Conservation (phyloP, 2,113 vertebrate genomes). For the Protomyctophum bolini region DNA sequence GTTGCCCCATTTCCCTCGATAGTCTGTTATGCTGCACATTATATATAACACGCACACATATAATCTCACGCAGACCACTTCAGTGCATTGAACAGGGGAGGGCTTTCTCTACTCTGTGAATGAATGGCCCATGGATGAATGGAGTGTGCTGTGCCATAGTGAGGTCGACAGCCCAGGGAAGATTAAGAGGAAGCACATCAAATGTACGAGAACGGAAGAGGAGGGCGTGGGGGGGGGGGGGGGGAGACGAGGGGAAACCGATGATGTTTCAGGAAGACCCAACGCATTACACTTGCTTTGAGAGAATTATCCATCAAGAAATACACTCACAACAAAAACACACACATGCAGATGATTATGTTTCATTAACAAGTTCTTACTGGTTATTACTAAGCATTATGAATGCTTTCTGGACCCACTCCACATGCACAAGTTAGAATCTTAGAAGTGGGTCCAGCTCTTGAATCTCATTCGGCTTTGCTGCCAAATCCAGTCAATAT, state of each 20-base stretch:
- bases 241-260: neutral
- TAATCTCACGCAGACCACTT: constrained; percentile 15
- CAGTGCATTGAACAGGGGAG: constrained; percentile 47
- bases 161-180: constrained; percentile 67
- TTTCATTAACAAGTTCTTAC: constrained; percentile 13
- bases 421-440: constrained; percentile 17
- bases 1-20: neutral
- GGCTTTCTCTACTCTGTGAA: constrained; percentile 57
- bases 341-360: neutral
- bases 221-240: constrained; percentile 16
- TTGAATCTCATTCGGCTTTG: neutral
- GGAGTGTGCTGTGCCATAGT: constrained; percentile 62
- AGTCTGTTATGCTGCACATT: constrained; percentile 35
- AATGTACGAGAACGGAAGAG: constrained; percentile 48
- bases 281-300: constrained; percentile 50
- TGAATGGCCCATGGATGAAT: constrained; percentile 58
- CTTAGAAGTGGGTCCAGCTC: neutral
- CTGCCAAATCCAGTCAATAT: neutral
- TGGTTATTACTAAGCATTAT: constrained; percentile 7
- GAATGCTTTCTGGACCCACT: constrained; percentile 22
- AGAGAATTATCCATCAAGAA: constrained; percentile 42
- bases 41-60: constrained; percentile 14
- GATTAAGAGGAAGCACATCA: constrained; percentile 64
- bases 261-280: constrained; percentile 53
- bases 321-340: constrained; percentile 21